Evolutionary conservation across 2,797 vertebrate species (phyloP).

Genomic region (Chaenodraco wilsoni): DNA sequence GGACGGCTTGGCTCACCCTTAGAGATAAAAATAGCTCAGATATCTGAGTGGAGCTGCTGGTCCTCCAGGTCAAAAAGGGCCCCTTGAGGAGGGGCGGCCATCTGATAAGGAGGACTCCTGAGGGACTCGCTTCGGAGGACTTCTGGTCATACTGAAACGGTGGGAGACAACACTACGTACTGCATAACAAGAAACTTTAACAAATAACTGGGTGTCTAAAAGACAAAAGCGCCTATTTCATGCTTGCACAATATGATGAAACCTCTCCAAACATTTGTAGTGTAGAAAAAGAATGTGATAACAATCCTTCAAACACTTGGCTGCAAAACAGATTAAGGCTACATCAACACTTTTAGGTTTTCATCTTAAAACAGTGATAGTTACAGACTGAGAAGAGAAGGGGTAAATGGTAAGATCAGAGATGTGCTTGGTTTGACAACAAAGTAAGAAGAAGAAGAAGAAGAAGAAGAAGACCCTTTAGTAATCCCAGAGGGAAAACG

Average conservation of each 20-base stretch:
- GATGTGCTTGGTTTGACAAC: no score
- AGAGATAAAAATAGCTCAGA: not conserved
- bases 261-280: not conserved
- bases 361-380: no score
- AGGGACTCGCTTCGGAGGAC: not conserved
- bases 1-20: not conserved
- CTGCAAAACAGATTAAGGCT: not conserved
- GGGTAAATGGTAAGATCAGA: no score
- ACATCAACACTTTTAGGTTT: no score
- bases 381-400: no score
- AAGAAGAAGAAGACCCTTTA: no score
- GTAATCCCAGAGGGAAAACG: no score
- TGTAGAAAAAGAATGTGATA: not conserved
- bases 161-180: not conserved
- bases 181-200: not conserved
- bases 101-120: not conserved
- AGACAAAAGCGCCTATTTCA: no score
- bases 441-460: no score
- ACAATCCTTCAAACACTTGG: not conserved
- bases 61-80: not conserved
- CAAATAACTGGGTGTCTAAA: no score
- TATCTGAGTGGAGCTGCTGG: not conserved
- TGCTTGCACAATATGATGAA: not conserved
- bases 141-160: not conserved
- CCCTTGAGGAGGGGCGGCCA: no score